Evolutionary conservation across 2,113 vertebrate species (phyloP).

Genomic region (Phyllopteryx taeniolatus): DNA sequence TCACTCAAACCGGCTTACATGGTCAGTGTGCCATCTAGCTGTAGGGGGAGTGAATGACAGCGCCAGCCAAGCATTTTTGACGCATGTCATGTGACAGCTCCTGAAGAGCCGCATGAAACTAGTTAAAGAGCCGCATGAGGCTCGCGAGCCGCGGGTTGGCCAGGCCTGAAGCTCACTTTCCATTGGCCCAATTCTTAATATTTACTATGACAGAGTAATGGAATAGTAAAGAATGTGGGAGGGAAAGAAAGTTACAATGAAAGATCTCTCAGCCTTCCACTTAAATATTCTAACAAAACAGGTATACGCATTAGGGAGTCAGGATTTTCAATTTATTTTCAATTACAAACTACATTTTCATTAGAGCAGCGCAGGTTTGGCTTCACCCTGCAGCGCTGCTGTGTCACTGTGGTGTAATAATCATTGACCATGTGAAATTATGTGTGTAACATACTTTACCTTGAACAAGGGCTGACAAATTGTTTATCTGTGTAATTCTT

Average conservation of each 20-base stretch:
- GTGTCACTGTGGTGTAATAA: conserved; percentile 27
- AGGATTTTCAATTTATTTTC: conserved; percentile 57
- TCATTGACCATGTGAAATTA: conserved; percentile 31
- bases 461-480: conserved; percentile 20
- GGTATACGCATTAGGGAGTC: conserved; percentile 17
- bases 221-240: background rate
- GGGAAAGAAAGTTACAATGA: background rate
- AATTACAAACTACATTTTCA: conserved; percentile 52
- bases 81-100: no score
- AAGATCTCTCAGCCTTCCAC: background rate
- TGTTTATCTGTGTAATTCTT: background rate
- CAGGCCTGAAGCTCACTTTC: background rate
- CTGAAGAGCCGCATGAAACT: no score
- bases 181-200: background rate
- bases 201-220: background rate
- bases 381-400: conserved; percentile 25
- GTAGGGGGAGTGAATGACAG: no score
- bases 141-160: no score
- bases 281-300: conserved; percentile 21
- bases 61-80: no score
- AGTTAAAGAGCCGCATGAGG: no score
- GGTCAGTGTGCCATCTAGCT: no score
- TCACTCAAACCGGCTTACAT: no score
- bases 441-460: conserved; percentile 27
- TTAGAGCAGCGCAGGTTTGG: conserved; percentile 20